A percentile compares a stretch with the other conserved stretches of the same genome.
Conservation (phyloP, 2,113 vertebrate genomes). For the Pelecanus crispus region DNA sequence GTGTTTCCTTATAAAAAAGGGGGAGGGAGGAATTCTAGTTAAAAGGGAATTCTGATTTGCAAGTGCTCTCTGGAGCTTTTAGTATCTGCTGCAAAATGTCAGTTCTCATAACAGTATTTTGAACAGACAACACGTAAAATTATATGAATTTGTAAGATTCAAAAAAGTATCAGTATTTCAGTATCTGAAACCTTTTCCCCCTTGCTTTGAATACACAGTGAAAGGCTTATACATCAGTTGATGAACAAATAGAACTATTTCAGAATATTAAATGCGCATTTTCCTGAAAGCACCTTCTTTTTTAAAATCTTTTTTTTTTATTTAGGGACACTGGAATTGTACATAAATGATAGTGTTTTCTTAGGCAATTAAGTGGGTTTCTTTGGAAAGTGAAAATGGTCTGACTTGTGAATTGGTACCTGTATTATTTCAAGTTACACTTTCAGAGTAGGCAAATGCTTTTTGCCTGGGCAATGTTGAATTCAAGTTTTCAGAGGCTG, state of each 20-base stretch:
- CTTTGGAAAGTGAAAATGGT: not conserved
- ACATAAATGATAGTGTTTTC: not conserved
- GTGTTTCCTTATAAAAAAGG: not conserved
- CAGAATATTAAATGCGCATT: not conserved
- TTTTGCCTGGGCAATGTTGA: not conserved
- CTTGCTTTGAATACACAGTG: not conserved
- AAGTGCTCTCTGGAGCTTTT: not conserved
- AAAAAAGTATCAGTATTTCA: no score
- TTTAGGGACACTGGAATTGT: not conserved
- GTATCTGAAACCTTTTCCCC: not conserved
- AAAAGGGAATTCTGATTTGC: not conserved
- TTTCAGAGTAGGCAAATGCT: not conserved
- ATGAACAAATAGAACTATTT: not conserved
- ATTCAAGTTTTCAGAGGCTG: not conserved
- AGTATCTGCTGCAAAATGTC: not conserved
- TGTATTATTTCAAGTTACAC: not conserved
- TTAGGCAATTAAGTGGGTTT: not conserved
- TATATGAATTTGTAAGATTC: not conserved
- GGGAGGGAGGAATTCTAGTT: not conserved
- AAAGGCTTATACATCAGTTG: not conserved
- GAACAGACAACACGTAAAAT: not conserved
- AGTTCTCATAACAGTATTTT: not conserved
- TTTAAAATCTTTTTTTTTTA: not conserved
- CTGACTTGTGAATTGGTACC: not conserved
- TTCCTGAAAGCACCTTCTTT: not conserved